Evolutionary conservation across 1,140 invertebrate species (phyloP).

Genomic region (Drosophila mojavensis): DNA sequence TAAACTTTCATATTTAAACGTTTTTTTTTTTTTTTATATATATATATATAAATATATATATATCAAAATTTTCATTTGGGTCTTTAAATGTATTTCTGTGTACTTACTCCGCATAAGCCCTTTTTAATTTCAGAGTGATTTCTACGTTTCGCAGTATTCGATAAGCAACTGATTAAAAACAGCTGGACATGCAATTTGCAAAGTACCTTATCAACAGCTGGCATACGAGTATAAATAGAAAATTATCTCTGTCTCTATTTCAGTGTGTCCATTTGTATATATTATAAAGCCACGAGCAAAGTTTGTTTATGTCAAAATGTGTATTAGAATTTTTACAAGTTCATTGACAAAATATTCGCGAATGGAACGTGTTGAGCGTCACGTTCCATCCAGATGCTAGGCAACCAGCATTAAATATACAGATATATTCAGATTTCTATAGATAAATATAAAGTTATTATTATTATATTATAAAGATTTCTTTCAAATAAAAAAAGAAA

Average conservation of each 20-base stretch:
- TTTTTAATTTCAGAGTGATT: too few relatives aligned
- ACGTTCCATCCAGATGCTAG: slow-evolving; percentile 38
- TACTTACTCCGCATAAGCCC: too few relatives aligned
- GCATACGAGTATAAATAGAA: not conserved
- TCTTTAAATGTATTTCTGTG: too few relatives aligned
- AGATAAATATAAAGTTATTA: slow-evolving; percentile 11
- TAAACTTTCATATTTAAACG: too few relatives aligned
- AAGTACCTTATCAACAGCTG: not conserved
- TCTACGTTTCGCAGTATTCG: too few relatives aligned
- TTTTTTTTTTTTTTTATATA: too few relatives aligned
- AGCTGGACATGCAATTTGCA: not conserved
- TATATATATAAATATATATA: too few relatives aligned
- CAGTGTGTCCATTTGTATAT: not conserved
- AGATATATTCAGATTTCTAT: slow-evolving; percentile 3
- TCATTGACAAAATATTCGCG: slow-evolving; percentile 27
- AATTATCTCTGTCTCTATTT: not conserved
- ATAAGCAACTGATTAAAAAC: slow-evolving; percentile 9
- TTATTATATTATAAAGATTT: too few relatives aligned
- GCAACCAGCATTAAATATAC: slow-evolving; percentile 8
- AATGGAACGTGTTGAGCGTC: slow-evolving; percentile 32
- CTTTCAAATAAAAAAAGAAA: too few relatives aligned
- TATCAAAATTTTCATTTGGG: too few relatives aligned
- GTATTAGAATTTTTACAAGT: slow-evolving; percentile 31
- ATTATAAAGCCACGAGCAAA: slow-evolving; percentile 40
- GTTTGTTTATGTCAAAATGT: slow-evolving; percentile 39